Base-by-base conservation (phyloP, 1,140 invertebrate species). In the Ectropis grisescens region DNA sequence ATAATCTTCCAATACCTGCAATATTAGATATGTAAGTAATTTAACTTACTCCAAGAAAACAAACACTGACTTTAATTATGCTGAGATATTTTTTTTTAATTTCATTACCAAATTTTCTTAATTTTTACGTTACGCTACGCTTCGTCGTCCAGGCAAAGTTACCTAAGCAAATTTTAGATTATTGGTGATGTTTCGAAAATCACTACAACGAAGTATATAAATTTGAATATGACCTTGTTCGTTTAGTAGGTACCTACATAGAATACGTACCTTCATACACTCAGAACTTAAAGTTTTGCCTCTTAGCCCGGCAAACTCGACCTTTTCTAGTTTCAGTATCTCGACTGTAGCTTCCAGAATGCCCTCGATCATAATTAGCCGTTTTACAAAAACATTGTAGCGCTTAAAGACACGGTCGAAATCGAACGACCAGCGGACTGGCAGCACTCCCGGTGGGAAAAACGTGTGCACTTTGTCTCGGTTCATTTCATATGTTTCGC, bases 271-370 rank as follows among this genome's bases (percentile, higher is more conserved):
- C 62, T 69, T 69, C 37, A 60, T 88, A 27, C 85, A 81, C 29
- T 84, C 79, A 27, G 67, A 68, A 33, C 83, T 85, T 9, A 94
- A 80, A 27, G 79, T 84, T 58, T 89, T 88, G 10, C 92, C 91
- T 65, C 90, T 87, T 9, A 93, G 82, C 1, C 93, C 92, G 31
- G 89, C 90, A 41, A 95, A 87, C 78, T 96, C 94, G 5, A 95
- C 86, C 68, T 92, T 93, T 74, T 96, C 94, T 30, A 96, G 65
- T 64, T 94, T 95, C n/a, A 90, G 66, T 58, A 94, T 94, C 67
- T 96, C 93, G 2, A 88, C 71, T 0, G 89, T 88, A 0, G 89
- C 88, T 25, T 90, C 85, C 41, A 95, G 87, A 47, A 95, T 85
- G 2, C 82, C 61, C 84, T 93, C 72, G 6, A 88, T 83, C 66